Conservation (phyloP, 2,888 invertebrate species). For the Pseudanteris insignis region DNA sequence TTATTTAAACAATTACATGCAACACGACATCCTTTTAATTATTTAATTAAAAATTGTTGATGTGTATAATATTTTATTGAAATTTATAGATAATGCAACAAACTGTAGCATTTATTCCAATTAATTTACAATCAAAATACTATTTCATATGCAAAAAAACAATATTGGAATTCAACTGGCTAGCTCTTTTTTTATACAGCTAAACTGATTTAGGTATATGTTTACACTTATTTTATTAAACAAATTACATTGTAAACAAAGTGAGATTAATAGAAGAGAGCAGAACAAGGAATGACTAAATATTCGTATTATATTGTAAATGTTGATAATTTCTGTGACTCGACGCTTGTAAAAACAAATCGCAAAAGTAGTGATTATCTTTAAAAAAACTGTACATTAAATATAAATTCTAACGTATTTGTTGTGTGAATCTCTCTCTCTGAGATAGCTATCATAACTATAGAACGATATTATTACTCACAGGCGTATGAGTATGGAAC, state of each 20-base stretch:
- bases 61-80: no score
- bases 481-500: slow-evolving; percentile 24
- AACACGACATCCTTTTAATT: no score
- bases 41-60: no score
- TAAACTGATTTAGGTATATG: no score
- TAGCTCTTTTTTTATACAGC: no score
- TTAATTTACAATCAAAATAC: no score
- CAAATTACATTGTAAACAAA: neutral
- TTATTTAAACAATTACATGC: no score
- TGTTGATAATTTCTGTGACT: slow-evolving; percentile 28
- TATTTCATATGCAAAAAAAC: no score
- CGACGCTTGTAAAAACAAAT: slow-evolving; percentile 32
- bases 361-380: neutral
- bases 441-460: slow-evolving; percentile 33
- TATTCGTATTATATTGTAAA: slow-evolving; percentile 22
- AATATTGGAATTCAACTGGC: no score
- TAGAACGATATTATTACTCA: slow-evolving; percentile 40
- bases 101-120: no score
- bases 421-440: slow-evolving; percentile 29
- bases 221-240: no score
- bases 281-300: slow-evolving; percentile 4
- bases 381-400: slow-evolving; percentile 29
- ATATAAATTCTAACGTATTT: slow-evolving; percentile 33
- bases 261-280: slow-evolving; percentile 7
- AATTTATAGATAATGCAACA: no score